Conservation (phyloP, 2,797 vertebrate species). For the Argya squamiceps region DNA sequence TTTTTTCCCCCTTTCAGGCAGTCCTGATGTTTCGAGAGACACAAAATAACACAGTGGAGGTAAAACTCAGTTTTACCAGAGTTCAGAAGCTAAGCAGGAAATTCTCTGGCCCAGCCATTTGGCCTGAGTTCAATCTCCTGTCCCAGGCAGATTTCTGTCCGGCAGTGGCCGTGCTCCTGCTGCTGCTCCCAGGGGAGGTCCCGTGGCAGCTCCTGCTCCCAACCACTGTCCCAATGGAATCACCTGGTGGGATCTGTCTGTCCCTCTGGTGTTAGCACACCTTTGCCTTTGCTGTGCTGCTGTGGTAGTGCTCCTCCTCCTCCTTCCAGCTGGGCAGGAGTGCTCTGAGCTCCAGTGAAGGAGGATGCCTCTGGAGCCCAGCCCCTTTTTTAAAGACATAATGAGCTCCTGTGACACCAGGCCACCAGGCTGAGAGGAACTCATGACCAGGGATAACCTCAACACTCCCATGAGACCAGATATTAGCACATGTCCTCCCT, state of each 20-base stretch:
- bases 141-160: no score
- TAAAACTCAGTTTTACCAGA: rapidly evolving
- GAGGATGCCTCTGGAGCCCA: neutral
- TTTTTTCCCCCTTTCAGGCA: neutral
- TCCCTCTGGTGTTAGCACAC: neutral
- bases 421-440: neutral
- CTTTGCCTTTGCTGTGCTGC: neutral
- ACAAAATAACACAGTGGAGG: neutral
- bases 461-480: neutral
- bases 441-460: neutral
- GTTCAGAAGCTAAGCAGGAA: neutral
- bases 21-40: neutral
- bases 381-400: neutral
- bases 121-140: neutral
- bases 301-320: neutral
- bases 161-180: neutral
- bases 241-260: rapidly evolving
- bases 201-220: neutral
- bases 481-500: neutral
- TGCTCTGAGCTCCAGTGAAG: neutral
- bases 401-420: neutral
- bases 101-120: neutral
- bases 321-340: neutral
- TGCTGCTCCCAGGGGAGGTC: neutral
- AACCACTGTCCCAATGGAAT: rapidly evolving